A percentile compares a stretch with the other conserved stretches of the same genome.
Evolutionary conservation across 2,113 vertebrate genomes (phyloP).

Genomic region (Corythornis madagascariensis): DNA sequence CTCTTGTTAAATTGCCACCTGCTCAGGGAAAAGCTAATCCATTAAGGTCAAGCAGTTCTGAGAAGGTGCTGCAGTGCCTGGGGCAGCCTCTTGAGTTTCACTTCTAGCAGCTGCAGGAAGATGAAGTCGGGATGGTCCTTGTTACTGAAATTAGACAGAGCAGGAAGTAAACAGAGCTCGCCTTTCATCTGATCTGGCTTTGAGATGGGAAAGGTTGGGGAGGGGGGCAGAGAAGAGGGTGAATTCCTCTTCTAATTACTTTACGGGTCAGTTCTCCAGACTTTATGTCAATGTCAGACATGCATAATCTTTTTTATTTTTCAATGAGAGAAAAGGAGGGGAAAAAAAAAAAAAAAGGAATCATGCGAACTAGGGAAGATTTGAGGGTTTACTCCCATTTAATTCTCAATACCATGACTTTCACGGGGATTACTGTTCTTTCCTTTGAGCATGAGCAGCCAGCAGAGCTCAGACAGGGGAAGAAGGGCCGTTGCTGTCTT

Average conservation of each 20-base stretch:
- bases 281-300: conserved; percentile 88
- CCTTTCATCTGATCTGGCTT: conserved; percentile 90
- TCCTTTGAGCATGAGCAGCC: not conserved
- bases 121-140: conserved; percentile 86
- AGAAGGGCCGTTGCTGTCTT: not conserved
- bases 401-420: conserved; percentile 44
- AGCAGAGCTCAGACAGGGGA: not conserved
- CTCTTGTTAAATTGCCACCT: conserved; percentile 84
- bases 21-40: conserved; percentile 86
- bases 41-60: conserved; percentile 83
- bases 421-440: conserved; percentile 37
- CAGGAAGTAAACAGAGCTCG: conserved; percentile 93
- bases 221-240: conserved; percentile 71
- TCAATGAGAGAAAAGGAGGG: conserved; percentile 15
- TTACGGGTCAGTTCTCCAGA: conserved; percentile 88
- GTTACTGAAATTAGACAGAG: conserved; percentile 95
- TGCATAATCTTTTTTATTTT: conserved; percentile 77
- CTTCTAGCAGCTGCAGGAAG: conserved; percentile 86
- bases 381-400: conserved; percentile 27
- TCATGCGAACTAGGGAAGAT: conserved; percentile 1
- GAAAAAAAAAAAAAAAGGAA: not conserved
- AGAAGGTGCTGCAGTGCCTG: conserved; percentile 80
- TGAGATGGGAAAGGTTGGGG: conserved; percentile 70
- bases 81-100: conserved; percentile 85
- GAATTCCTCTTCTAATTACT: conserved; percentile 95